Evolutionary conservation across 2,113 vertebrate species (phyloP), one percentile per base, ranked within the genome.

Genomic region (Tauraco erythrolophus): DNA sequence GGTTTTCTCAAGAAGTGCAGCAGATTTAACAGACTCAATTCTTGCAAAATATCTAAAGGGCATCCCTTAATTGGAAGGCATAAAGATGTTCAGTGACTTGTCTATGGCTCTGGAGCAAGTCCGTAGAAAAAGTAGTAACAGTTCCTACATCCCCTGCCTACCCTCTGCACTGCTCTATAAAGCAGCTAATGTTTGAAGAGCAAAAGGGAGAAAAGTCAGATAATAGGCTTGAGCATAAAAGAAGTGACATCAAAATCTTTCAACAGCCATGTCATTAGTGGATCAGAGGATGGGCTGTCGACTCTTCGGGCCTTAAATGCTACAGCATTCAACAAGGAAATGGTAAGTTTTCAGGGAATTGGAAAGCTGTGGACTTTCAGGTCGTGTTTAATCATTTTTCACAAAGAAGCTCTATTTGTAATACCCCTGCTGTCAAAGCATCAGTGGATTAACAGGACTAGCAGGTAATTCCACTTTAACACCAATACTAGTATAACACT

Each of bases 171-270:
- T 91, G 71, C 37, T 66, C n/a, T 89, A 22, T 65, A 89, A 94
- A 91, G 80, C 72, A 72, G 57, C 25, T 39, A 75, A 48, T 78
- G 43, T 84, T 94, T 89, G 86, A 97, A 91, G 89, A 82, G 66
- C 0, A 1, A 94, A 97, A 91, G 46, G 66, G 48, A 94, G 41
- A 87, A 84, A 41, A 92, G 61, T 27, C 61, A 81, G 50, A 94
- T 89, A 95, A 95, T 85, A 79, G 66, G 74, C 70, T 95, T 95
- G 89, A 91, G 94, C 81, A 95, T 94, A 81, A 97, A 92, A 94
- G 93, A 87, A 92, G 66, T 92, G 86, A 96, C 91, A 95, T 94
- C 81, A 94, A 96, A 97, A 94, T 93, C 89, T 90, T 89, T 94
- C 91, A 88, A 66, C 91, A 83, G 92, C 89, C 86, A 60, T 94